These are phyloP conservation scores for Copidosoma aretas DNA, from an alignment of 2,888 invertebrate species.

Conservation along the genomic window DNA sequence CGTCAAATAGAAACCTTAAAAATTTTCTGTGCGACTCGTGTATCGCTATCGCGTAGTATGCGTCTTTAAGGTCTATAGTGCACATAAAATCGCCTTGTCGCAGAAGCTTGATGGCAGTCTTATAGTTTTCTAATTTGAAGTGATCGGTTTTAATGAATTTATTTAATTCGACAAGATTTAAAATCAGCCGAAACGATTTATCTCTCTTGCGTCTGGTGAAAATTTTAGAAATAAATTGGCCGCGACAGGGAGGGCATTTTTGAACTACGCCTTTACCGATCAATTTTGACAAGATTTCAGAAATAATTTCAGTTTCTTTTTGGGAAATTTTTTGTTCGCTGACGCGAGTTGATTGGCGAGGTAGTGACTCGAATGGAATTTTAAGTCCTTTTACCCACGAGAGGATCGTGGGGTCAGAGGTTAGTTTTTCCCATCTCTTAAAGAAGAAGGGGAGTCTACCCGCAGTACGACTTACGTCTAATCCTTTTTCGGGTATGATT, in stretches of 20 bases:
- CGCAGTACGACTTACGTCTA: conserved; percentile 40
- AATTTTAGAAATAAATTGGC: conserved; percentile 35
- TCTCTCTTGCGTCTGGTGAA: conserved; percentile 23
- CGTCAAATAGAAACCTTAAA: conserved; percentile 6
- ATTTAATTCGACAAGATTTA: conserved; percentile 42
- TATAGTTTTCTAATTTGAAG: conserved; percentile 40
- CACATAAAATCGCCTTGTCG: conserved; percentile 26
- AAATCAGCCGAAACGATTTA: conserved; percentile 29
- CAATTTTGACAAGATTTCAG: background rate
- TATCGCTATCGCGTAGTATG: conserved; percentile 36
- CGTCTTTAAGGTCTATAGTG: conserved; percentile 35
- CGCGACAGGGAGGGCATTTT: background rate
- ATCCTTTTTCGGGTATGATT: background rate
- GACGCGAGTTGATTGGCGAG: background rate
- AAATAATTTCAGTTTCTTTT: background rate
- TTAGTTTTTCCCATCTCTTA: conserved; percentile 19
- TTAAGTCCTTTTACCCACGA: conserved; percentile 31
- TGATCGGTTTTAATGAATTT: conserved; percentile 36
- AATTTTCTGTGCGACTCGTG: conserved; percentile 27
- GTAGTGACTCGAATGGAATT: background rate
- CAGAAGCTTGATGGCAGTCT: conserved; percentile 29
- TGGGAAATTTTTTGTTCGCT: background rate
- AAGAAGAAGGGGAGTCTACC: conserved; percentile 22
- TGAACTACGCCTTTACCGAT: conserved; percentile 10
- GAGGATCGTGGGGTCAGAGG: conserved; percentile 31